Base-by-base conservation (phyloP, 2,797 vertebrate species). In the Anguilla megastoma region DNA sequence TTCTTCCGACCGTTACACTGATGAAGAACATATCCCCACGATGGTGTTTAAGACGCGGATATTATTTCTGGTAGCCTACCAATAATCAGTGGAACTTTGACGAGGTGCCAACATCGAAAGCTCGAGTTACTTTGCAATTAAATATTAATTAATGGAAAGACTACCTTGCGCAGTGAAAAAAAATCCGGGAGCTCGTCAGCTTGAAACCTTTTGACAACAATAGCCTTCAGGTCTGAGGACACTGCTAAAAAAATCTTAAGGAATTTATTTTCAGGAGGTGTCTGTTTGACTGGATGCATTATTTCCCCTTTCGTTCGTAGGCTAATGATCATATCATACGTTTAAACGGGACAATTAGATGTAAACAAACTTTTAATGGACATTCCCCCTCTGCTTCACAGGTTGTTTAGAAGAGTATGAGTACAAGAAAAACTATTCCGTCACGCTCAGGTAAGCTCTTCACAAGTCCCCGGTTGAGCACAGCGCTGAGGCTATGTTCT, bases 351-450 rank as follows among this genome's bases (percentile, higher is more conserved):
- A 45, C 85, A 21, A 36, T 52, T 63, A 18, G 10, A 85, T 41
- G 60, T 36, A 85, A 85, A 63, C 63, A 66, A 45, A 60, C 85
- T 54, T 30, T 86, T 79, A 10, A 86, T 69, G 21, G 21, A 27
- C 58, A 60, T 85, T 58, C 41, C 33, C 82, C 71, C 63, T 87
- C 27, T 84, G 94, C 95, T 96, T 91, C 93, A 88, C 96, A 97
- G 96, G 95, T 96, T 94, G 93, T 93, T 94, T 92, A 93, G 95
- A 96, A 96, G 95, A 97, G 50, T 93, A 97, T 97, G 95, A 97
- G 94, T 94, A 95, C 95, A 93, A 92, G 95, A 92, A 95, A 94
- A 94, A 94, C 95, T 93, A 93, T 95, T 91, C 94, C 95, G 90
- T 94, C 95, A 94, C 89, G 92, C 94, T 94, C 96, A 97, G 97